Base-by-base conservation (phyloP, 2,888 invertebrate genomes). In the Drosophila maculinotata region DNA sequence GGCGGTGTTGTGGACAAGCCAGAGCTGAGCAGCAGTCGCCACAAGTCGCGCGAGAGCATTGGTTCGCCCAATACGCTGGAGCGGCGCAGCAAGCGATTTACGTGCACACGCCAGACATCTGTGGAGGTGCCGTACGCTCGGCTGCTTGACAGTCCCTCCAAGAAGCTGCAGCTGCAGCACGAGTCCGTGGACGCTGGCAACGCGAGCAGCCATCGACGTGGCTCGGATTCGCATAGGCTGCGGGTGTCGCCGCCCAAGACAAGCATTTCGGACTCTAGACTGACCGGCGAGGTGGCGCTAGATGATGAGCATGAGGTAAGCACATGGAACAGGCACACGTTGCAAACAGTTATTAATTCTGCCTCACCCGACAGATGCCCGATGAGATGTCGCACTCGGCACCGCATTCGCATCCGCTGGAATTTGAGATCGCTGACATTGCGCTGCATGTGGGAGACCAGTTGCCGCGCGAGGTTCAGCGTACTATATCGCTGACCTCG, bases 401-500 rank as follows among this genome's bases (percentile, higher is more conserved):
- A 1, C 92, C 92, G 0, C 90, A 92, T 73, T 90, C 92, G 14
- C 90, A 91, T 89, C 91, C 91, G 6, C 54, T 92, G 30, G 90
- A 91, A 68, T 91, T 90, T 48, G 91, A 91, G 81, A 89, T 90
- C 3, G 90, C 90, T 1, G 89, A 93, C 90, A 90, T 90, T 28
- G 84, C 80, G 8, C 64, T 90, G 26, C 90, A 90, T n/a, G 80
- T 79, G 17, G 88, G 90, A 1, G 91, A 90, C 56, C 87, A 91
- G 44, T 54, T 90, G 52, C 89, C 90, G 3, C 84, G 91, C 4
- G 91, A 91, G 72, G 92, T 92, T 6, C 96, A 96, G 91, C 93
- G 97, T 80, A 97, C 97, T 0, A 95, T 96, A 88, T 97, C 97
- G 0, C 94, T 97, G 89, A 96, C 96, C 1, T 97, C 97, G 64